These are phyloP conservation scores for Agrilus cyanescens DNA, from an alignment of 2,888 invertebrate genomes.

Conservation along the genomic window DNA sequence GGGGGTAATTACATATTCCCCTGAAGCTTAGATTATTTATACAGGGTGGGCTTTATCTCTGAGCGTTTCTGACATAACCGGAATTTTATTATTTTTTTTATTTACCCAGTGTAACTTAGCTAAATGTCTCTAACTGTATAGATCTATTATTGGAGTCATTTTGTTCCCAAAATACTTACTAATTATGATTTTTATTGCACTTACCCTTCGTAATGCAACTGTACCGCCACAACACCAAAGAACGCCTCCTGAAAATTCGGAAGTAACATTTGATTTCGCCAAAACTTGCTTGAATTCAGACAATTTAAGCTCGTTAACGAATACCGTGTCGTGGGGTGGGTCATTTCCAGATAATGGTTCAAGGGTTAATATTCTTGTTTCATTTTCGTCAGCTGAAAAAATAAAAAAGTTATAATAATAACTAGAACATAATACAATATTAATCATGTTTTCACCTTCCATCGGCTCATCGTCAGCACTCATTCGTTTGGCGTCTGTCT, in stretches of 20 bases:
- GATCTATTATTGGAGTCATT: too few species aligned
- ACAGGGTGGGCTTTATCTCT: too few species aligned
- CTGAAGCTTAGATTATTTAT: too few species aligned
- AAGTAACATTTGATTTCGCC: constrained; percentile 59
- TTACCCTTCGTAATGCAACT: constrained; percentile 75
- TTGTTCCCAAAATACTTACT: too few species aligned
- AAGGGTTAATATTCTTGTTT: constrained; percentile 53
- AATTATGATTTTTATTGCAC: constrained; percentile 13
- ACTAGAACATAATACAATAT: background rate
- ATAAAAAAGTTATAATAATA: constrained; percentile 2
- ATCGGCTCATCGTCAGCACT: constrained; percentile 36
- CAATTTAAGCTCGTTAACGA: constrained; percentile 86
- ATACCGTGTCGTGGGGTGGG: constrained; percentile 68
- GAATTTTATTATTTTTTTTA: too few species aligned
- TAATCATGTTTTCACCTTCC: constrained; percentile 27
- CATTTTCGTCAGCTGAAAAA: constrained; percentile 37
- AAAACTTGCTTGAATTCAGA: constrained; percentile 82
- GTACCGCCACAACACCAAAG: constrained; percentile 88
- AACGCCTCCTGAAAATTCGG: constrained; percentile 85
- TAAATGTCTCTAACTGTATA: too few species aligned
- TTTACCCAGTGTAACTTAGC: too few species aligned
- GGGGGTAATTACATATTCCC: too few species aligned
- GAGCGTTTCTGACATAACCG: too few species aligned
- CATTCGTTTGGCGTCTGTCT: constrained; percentile 42
- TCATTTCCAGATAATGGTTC: constrained; percentile 48